Conservation (phyloP, 2,888 invertebrate genomes). For the Eupithecia exiguata region DNA sequence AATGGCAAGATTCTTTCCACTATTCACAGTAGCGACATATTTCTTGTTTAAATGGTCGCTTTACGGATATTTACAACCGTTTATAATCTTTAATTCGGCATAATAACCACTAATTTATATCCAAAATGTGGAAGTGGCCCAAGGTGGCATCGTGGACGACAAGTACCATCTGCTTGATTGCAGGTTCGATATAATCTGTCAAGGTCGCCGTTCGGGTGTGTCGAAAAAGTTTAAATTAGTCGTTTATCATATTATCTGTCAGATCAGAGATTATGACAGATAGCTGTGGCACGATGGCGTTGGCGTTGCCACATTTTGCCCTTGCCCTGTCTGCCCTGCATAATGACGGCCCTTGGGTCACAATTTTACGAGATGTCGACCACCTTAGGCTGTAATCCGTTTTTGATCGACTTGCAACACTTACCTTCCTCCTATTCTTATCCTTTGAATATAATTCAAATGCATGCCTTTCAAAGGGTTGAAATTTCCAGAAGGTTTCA, state of each 20-base stretch:
- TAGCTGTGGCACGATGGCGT: neutral
- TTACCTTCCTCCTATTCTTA: neutral
- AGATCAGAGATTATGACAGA: constrained; percentile 1
- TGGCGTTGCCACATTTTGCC: neutral
- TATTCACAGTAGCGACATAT: neutral
- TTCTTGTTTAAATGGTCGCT: neutral
- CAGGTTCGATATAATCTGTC: constrained; percentile 15
- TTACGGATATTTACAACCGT: neutral
- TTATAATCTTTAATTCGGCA: constrained; percentile 11
- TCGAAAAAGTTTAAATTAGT: constrained; percentile 9
- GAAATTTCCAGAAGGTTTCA: neutral
- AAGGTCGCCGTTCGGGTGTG: constrained; percentile 20
- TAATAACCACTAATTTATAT: constrained; percentile 23
- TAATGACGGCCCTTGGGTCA: neutral
- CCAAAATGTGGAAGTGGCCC: constrained; percentile 12
- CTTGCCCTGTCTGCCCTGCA: neutral
- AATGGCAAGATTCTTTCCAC: too few species aligned
- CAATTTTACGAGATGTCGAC: neutral
- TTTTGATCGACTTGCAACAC: neutral
- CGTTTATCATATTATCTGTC: constrained; percentile 4
- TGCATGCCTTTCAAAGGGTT: neutral
- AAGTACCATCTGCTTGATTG: constrained; percentile 24
- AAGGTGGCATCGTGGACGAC: constrained; percentile 13
- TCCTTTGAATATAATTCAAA: neutral
- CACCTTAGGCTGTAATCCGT: neutral